Conservation (phyloP, 2,797 vertebrate genomes). For the Argyrosomus regius region DNA sequence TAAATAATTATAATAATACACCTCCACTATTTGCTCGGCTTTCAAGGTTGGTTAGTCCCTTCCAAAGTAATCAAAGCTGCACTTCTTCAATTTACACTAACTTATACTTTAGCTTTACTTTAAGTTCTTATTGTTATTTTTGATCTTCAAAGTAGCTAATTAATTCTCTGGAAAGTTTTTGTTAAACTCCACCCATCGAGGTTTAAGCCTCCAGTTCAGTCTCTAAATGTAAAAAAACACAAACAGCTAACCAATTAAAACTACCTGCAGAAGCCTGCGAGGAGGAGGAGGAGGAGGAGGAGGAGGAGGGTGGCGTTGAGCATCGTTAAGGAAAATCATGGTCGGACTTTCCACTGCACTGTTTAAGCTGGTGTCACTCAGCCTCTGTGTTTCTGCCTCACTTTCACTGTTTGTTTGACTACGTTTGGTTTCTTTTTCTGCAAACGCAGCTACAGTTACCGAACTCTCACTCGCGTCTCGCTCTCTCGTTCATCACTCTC, state of each 20-base stretch:
- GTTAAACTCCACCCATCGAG: not conserved
- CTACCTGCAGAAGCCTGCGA: not conserved
- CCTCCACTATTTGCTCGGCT: not conserved
- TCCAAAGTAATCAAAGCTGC: not conserved
- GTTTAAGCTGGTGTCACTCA: not conserved
- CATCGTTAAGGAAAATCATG: not conserved
- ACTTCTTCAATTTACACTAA: not conserved
- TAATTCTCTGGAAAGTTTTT: not conserved
- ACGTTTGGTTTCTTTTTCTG: not conserved
- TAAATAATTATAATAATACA: not conserved
- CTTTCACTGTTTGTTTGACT: constrained; percentile 13
- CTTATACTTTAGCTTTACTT: too few relatives aligned
- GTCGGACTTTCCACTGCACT: not conserved
- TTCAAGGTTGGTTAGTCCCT: not conserved
- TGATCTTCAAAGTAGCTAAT: not conserved
- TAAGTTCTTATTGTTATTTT: not conserved
- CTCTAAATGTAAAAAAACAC: not conserved
- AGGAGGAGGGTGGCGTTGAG: not conserved
- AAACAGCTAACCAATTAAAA: not conserved
- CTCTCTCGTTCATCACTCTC: not conserved
- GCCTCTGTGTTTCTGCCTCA: not conserved
- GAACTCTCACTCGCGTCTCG: not conserved
- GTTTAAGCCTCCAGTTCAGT: not conserved
- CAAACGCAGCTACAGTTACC: not conserved
- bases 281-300: too few relatives aligned